Percentiles rank a stretch among this genome's conserved stretches.
phyloP scores from a whole-genome alignment of 2,113 vertebrate genomes.

The Dendrocopos noguchii region DNA sequence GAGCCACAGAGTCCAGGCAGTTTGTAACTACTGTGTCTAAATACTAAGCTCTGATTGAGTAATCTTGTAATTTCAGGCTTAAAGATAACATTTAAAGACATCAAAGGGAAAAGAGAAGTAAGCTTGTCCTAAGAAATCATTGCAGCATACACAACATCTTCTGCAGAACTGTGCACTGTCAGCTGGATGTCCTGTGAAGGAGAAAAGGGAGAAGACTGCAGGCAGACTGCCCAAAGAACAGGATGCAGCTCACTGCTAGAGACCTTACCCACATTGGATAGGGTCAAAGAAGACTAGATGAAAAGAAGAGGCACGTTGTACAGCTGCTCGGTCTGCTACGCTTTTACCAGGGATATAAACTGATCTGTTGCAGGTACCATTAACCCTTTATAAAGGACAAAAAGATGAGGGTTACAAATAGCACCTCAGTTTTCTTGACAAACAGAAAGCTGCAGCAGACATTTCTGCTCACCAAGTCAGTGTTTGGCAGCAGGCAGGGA shows the following conservation, averaged over 20 bases:
- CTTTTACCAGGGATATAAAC: background rate
- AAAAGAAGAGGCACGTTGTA: background rate
- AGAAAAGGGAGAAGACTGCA: constrained; percentile 54
- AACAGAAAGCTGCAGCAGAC: background rate
- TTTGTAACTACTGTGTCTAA: background rate
- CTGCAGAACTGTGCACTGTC: background rate
- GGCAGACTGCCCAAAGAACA: background rate
- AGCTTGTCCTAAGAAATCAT: background rate
- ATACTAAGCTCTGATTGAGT: background rate
- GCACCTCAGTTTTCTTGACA: background rate
- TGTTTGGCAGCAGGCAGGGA: background rate
- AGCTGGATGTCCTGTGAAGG: constrained; percentile 27
- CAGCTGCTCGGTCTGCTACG: background rate
- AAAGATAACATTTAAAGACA: background rate
- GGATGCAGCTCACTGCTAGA: background rate
- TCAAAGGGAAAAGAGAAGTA: background rate
- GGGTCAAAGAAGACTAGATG: background rate
- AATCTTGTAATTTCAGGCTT: background rate
- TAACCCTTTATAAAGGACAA: background rate
- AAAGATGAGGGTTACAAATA: background rate
- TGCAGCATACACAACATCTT: background rate
- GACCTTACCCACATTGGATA: background rate
- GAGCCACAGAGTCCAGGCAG: background rate
- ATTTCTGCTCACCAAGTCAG: background rate
- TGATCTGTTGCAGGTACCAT: background rate